phyloP scores from a whole-genome alignment of 2,797 vertebrate genomes.

The Lithobates pipiens region DNA sequence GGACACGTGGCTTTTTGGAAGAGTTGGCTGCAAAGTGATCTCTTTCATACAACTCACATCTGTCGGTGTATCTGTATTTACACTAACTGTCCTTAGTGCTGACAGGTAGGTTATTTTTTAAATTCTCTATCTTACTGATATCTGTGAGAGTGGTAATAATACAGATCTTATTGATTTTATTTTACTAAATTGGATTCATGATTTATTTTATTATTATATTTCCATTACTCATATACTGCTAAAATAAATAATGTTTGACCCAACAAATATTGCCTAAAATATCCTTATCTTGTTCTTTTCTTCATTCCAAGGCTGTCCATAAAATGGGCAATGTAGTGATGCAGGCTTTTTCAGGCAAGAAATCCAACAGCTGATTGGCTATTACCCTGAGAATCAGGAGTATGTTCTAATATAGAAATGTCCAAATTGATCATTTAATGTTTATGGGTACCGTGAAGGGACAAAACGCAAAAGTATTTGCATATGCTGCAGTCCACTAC shows the following conservation, averaged over 20 bases:
- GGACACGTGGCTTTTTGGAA: constrained; percentile 81
- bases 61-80: constrained; percentile 83
- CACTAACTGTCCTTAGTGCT: constrained; percentile 81
- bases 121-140: neutral
- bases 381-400: neutral
- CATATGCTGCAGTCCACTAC: neutral
- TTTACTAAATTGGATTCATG: neutral
- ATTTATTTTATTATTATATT: neutral
- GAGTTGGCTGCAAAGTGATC: constrained; percentile 80
- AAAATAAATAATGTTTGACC: neutral
- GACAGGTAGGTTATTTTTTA: constrained; percentile 77
- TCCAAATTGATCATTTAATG: neutral
- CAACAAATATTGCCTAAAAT: neutral
- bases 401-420: neutral
- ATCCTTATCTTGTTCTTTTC: neutral
- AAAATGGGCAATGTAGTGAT: neutral
- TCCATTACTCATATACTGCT: neutral
- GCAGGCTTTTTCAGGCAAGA: neutral
- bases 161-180: neutral
- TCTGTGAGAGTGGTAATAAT: neutral
- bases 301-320: neutral
- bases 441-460: too few species aligned
- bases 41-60: constrained; percentile 83
- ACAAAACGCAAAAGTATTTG: too few species aligned
- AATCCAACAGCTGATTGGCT: neutral